Evolutionary conservation across 2,113 vertebrate genomes (phyloP).

Genomic region (Spea bombifrons): DNA sequence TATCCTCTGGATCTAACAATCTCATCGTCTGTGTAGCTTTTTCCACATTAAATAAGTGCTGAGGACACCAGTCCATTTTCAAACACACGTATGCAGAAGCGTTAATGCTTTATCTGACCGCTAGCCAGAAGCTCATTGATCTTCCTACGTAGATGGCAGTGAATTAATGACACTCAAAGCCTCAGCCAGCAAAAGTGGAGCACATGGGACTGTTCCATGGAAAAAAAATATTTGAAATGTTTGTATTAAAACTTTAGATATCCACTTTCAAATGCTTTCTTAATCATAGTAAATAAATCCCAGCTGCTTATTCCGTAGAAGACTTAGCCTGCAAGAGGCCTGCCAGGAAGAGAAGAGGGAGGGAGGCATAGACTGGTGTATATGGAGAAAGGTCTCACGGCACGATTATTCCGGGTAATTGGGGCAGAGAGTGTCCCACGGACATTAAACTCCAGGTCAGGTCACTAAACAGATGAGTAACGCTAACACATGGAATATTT

Average conservation of each 20-base stretch:
- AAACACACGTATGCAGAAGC: background rate
- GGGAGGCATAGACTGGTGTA: conserved; percentile 34
- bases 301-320: conserved; percentile 42
- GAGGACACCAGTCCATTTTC: no score
- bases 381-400: conserved; percentile 24
- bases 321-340: conserved; percentile 14
- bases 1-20: no score
- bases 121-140: background rate
- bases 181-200: conserved; percentile 6
- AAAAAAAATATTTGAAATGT: conserved; percentile 34
- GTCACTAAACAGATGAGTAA: no score
- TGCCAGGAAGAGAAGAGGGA: conserved; percentile 22
- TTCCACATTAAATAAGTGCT: no score
- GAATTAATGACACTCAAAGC: background rate
- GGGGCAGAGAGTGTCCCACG: background rate
- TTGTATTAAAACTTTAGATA: conserved; percentile 47
- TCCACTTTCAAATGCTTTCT: conserved; percentile 49
- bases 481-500: no score
- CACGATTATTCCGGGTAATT: background rate
- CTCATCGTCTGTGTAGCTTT: no score
- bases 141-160: background rate
- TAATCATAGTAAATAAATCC: conserved; percentile 48
- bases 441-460: background rate
- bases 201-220: conserved; percentile 23
- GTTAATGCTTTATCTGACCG: conserved; percentile 3